Evolutionary conservation across 2,113 vertebrate genomes (phyloP), one percentile per base, ranked within the genome.

Genomic region (Lipophrys pholis): DNA sequence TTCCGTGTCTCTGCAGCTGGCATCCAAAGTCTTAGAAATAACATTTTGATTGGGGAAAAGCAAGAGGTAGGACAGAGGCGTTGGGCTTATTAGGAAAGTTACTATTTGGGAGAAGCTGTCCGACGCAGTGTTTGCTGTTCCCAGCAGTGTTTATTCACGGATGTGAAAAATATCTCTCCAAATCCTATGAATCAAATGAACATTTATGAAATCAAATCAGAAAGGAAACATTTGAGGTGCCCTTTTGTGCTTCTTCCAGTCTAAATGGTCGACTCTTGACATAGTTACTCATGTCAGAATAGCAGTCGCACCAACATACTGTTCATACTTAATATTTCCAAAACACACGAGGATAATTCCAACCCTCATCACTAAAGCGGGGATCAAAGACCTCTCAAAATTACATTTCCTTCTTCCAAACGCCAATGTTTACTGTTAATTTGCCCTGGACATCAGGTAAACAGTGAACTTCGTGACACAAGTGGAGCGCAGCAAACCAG

Each of bases 21-120:
- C 62, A 75, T 83, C 73, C 53, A 43, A 84, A 77, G 43, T 69
- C 58, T 58, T 30, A 79, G 76, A 82, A 86, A 90, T 84, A 89
- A 87, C 87, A 88, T 86, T 84, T 76, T 83, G 64, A 84, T 85
- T 88, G 68, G 78, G 55, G 78, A 82, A 69, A 38, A 30, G 21
- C 10, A 75, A 69, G 70, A 81, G 69, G 60, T 75, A 54, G 56
- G 67, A 85, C 81, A 73, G 77, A 1, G 36, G 35, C 39, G 70
- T 53, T 60, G 61, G 58, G 69, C 38, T 68, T 62, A 86, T 70
- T 82, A 21, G 68, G 58, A 8, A 51, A 69, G 52, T 63, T 84
- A 51, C 50, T 76, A 59, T 81, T 81, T 49, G 48, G 65, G 53
- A 76, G 60, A 76, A 69, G 66, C 38, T 8, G 58, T 11, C 39